These are phyloP conservation scores for Dicerorhinus sumatrensis DNA, from an alignment of 2,113 vertebrate species.

Conservation along the genomic window DNA sequence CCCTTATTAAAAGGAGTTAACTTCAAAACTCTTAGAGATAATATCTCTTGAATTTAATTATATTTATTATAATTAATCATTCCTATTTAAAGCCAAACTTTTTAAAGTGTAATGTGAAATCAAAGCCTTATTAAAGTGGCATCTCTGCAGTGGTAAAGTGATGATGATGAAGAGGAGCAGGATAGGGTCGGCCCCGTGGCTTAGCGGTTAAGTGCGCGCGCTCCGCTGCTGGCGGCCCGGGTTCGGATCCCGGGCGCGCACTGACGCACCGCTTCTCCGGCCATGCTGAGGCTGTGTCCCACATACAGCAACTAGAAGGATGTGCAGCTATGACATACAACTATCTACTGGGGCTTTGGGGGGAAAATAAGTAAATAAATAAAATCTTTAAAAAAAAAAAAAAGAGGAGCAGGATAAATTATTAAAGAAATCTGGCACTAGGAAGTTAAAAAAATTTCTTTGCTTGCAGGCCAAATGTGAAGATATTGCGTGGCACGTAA, in stretches of 20 bases:
- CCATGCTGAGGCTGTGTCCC: no score
- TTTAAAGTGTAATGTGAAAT: background rate
- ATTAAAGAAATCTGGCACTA: slow-evolving; percentile 2
- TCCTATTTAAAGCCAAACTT: background rate
- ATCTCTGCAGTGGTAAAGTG: background rate
- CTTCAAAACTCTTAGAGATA: background rate
- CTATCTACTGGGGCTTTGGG: no score
- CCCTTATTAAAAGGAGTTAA: background rate
- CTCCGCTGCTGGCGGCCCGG: no score
- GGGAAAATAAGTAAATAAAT: no score
- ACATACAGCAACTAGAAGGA: no score
- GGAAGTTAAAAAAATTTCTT: background rate
- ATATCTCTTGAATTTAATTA: background rate
- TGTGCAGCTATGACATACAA: no score
- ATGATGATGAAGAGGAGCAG: background rate
- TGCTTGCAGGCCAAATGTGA: slow-evolving; percentile 49
- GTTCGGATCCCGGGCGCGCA: no score
- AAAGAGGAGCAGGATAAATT: background rate
- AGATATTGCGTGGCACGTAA: slow-evolving; percentile 13
- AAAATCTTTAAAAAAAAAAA: no score
- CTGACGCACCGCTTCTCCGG: no score
- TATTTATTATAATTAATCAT: background rate
- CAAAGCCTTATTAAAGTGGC: background rate
- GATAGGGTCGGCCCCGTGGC: no score
- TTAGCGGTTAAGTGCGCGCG: no score